A percentile compares a stretch with the other conserved stretches of the same genome.
These are phyloP conservation scores for Characodon lateralis DNA, from an alignment of 2,797 vertebrate species.

Conservation along the genomic window DNA sequence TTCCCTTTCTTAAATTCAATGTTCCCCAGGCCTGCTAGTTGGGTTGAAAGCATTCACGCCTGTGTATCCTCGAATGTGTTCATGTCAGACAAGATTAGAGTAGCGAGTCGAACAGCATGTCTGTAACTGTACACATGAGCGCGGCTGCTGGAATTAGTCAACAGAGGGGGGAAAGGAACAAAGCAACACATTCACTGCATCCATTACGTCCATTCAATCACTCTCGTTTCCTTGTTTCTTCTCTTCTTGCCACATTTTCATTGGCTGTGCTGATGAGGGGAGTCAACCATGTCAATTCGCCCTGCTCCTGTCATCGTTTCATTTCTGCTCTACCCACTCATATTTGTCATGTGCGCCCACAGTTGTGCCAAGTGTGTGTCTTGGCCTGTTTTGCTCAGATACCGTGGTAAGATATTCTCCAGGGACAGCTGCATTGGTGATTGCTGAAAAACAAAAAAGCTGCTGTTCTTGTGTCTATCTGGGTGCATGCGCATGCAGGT, in stretches of 20 bases:
- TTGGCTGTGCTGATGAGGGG: conserved; percentile 14
- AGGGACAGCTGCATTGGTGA: conserved; percentile 50
- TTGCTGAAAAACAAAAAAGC: conserved; percentile 54
- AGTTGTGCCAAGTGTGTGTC: conserved; percentile 32
- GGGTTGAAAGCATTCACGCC: conserved; percentile 41
- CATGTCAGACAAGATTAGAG: conserved; percentile 55
- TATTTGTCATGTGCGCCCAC: conserved; percentile 32
- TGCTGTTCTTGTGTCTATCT: conserved; percentile 20
- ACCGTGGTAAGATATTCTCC: conserved; percentile 60
- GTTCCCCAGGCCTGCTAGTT: conserved; percentile 50
- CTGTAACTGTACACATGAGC: conserved; percentile 38
- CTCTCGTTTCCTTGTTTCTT: conserved; percentile 48
- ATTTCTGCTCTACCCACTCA: conserved; percentile 14
- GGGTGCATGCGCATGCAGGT: conserved; percentile 19
- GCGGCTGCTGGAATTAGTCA: conserved; percentile 17
- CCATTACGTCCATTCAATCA: conserved; percentile 29
- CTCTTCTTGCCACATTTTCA: conserved; percentile 15
- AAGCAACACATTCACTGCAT: conserved; percentile 40
- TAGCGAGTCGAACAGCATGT: conserved; percentile 26
- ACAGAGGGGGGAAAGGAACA: conserved; percentile 41
- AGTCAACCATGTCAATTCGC: neutral
- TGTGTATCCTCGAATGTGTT: conserved; percentile 54
- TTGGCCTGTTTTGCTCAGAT: conserved; percentile 50
- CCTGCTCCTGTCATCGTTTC: conserved; percentile 33
- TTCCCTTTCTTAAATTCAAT: conserved; percentile 36